Evolutionary conservation across 2,113 vertebrate species (phyloP).

Genomic region (Scomber japonicus): DNA sequence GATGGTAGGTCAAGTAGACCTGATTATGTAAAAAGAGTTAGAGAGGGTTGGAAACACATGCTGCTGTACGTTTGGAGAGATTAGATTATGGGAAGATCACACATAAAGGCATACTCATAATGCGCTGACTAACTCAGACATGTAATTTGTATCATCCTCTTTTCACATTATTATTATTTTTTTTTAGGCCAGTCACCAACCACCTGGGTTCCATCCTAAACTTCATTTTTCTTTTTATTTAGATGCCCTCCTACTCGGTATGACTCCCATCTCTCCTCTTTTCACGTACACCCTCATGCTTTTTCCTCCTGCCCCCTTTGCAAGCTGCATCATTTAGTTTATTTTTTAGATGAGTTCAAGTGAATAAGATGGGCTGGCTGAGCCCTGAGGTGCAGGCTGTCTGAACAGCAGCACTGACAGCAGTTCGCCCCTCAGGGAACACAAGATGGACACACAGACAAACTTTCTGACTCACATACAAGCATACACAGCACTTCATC

Average conservation of each 20-base stretch:
- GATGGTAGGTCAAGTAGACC: slow-evolving; percentile 69
- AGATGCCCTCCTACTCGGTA: slow-evolving; percentile 1
- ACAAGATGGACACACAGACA: slow-evolving; percentile 38
- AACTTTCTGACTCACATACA: slow-evolving; percentile 41
- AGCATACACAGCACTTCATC: slow-evolving; percentile 18
- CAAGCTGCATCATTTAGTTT: slow-evolving; percentile 52
- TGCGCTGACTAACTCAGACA: slow-evolving; percentile 28
- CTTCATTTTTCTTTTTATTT: slow-evolving; percentile 11
- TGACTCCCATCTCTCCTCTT: slow-evolving; percentile 31
- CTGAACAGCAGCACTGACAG: slow-evolving; percentile 58
- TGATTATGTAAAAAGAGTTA: slow-evolving; percentile 77
- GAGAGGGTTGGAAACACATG: slow-evolving; percentile 64
- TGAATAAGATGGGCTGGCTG: slow-evolving; percentile 48
- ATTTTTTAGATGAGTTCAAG: slow-evolving; percentile 50
- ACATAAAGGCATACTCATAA: slow-evolving; percentile 29
- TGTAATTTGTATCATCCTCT: neutral
- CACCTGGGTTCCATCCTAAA: slow-evolving; percentile 8
- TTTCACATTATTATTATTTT: neutral
- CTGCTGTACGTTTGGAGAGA: slow-evolving; percentile 55
- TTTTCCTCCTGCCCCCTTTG: slow-evolving; percentile 19
- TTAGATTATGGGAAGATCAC: slow-evolving; percentile 54
- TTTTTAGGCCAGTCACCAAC: neutral
- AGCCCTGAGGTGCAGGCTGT: slow-evolving; percentile 50
- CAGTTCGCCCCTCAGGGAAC: slow-evolving; percentile 47
- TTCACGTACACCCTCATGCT: neutral